A percentile compares a stretch with the other conserved stretches of the same genome.
These are phyloP conservation scores for Parazoanthus atlanticus DNA, from an alignment of 92 coral and sea anemone genomes.

Conservation along the genomic window DNA sequence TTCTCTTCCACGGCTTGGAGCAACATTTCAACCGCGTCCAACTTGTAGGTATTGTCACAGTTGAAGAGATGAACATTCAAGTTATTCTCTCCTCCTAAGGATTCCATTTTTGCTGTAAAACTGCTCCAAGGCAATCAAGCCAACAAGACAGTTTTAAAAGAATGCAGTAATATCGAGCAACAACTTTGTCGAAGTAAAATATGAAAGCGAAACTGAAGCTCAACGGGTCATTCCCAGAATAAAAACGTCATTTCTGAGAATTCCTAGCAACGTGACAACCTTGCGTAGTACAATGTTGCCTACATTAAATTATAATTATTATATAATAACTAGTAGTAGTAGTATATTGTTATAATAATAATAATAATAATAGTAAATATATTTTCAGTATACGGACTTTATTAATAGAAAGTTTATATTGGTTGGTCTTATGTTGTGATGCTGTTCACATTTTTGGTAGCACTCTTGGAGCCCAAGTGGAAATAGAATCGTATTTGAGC, in stretches of 20 bases:
- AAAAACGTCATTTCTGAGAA: slow-evolving; percentile 9
- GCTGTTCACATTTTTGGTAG: too few species aligned
- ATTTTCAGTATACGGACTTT: too few species aligned
- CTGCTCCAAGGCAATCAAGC: background rate
- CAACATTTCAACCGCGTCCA: slow-evolving; percentile 59
- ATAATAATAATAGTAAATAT: too few species aligned
- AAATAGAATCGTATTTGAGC: too few species aligned
- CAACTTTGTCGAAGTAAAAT: background rate
- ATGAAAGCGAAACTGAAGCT: slow-evolving; percentile 22
- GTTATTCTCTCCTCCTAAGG: background rate
- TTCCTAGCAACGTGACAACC: background rate
- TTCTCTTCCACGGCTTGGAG: slow-evolving; percentile 40
- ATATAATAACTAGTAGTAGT: too few species aligned
- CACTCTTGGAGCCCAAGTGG: too few species aligned
- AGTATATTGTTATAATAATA: too few species aligned
- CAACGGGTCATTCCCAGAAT: background rate
- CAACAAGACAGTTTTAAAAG: background rate
- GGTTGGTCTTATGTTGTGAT: too few species aligned
- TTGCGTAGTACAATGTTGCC: too few species aligned
- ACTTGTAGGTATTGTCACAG: slow-evolving; percentile 72
- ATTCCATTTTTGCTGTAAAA: slow-evolving; percentile 3
- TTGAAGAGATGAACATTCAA: slow-evolving; percentile 69
- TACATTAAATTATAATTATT: too few species aligned
- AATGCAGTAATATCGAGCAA: background rate
- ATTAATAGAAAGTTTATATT: too few species aligned